Conservation (phyloP, 2,888 invertebrate genomes). For the Diarsia dahlii region DNA sequence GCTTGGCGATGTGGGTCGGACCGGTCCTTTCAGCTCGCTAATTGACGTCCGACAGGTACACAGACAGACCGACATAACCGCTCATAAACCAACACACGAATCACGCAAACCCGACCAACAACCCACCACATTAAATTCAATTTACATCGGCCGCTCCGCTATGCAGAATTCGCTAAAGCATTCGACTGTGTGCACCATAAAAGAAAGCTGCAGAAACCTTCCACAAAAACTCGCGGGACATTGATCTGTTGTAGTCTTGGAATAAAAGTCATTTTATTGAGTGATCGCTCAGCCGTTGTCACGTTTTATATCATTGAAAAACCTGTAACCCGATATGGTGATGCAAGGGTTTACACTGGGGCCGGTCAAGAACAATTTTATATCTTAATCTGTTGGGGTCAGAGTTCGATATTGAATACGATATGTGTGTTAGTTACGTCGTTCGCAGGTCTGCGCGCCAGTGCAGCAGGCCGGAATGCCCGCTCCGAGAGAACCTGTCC, state of each 20-base stretch:
- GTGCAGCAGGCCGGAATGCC: constrained; percentile 84
- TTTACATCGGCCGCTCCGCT: constrained; percentile 70
- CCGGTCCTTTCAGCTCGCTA: constrained; percentile 84
- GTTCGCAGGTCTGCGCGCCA: constrained; percentile 69
- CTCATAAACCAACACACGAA: constrained; percentile 70
- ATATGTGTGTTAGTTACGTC: constrained; percentile 56
- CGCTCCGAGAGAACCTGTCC: constrained; percentile 86
- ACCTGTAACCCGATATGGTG: constrained; percentile 76
- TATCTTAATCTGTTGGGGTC: constrained; percentile 76
- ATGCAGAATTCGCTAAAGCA: constrained; percentile 80
- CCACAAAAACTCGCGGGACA: constrained; percentile 81
- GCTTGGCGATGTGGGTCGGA: constrained; percentile 77
- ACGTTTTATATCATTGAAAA: constrained; percentile 85
- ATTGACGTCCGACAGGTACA: constrained; percentile 85
- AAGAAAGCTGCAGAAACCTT: constrained; percentile 78
- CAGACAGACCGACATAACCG: constrained; percentile 70
- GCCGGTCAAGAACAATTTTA: constrained; percentile 71
- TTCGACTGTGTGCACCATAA: constrained; percentile 76
- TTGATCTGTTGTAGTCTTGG: constrained; percentile 84
- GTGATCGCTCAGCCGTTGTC: constrained; percentile 84
- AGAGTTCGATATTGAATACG: constrained; percentile 71
- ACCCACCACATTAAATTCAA: constrained; percentile 75
- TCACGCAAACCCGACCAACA: constrained; percentile 71
- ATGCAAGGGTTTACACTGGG: constrained; percentile 77
- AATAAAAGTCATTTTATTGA: constrained; percentile 89